Evolutionary conservation across 2,797 vertebrate species (phyloP), one percentile per base, ranked within the genome.

Genomic region (Apogon talboti): DNA sequence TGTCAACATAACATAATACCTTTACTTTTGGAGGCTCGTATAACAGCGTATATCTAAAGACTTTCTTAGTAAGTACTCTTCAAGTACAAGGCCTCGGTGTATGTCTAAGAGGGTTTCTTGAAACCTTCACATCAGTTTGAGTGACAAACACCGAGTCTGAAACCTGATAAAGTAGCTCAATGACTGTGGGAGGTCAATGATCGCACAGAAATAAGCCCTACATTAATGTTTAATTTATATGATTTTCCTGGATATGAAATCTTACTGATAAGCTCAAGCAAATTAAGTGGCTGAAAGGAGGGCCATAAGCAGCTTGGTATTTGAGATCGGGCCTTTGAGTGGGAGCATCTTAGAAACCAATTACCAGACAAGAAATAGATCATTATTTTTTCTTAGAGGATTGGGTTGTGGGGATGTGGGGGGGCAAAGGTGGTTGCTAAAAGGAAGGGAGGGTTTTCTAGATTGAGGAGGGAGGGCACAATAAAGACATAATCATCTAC

Each of bases 401-500:
- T 81, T 71, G 85, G 82, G 79, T 87, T 86, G 82, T 66, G 76
- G 75, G 79, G 81, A 51, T 68, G 63, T 78, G 68, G 59, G 57
- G 77, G 79, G 78, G 88, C 86, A 89, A 91, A 93, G 90, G 90
- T 92, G 89, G 85, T 79, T 73, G 87, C 88, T 89, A 91, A 94
- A 93, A 93, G 90, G 88, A 90, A 89, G 84, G 88, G 75, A 88
- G 85, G 79, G 80, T 88, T 91, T 89, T 88, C 79, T 86, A 91
- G 91, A 92, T 92, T 91, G 91, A 92, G 86, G 86, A 89, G 85
- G 78, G 83, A 85, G 88, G 88, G 84, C 91, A 95, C 93, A 94
- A 94, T 94, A 93, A 93, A 94, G 94, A 94, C 93, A 93, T 94
- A 95, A 94, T 95, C 92, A 94, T 92, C 92, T 91, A 86, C 83